Percentiles rank a stretch among this genome's conserved stretches.
phyloP scores from a whole-genome alignment of 1,140 invertebrate species.

The Drosophila insularis region DNA sequence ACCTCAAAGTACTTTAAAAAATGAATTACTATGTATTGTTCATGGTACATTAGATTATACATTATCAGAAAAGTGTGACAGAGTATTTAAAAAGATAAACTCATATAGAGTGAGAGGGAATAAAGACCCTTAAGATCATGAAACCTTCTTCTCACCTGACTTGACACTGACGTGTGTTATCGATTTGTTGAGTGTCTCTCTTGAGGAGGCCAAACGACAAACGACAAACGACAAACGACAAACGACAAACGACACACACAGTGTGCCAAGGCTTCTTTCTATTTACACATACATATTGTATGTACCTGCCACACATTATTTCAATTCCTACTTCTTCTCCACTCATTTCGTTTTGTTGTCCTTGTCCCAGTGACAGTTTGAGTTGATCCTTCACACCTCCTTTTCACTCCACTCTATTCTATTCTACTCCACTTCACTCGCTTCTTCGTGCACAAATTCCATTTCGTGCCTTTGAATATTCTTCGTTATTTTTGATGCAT shows the following conservation, averaged over 20 bases:
- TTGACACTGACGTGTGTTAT: too few species aligned
- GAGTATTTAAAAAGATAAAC: too few species aligned
- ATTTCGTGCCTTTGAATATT: constrained; percentile 65
- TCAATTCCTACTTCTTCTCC: neutral
- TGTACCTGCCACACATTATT: neutral
- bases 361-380: constrained; percentile 34
- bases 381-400: constrained; percentile 2
- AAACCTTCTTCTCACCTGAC: too few species aligned
- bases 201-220: too few species aligned
- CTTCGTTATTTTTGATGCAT: constrained; percentile 78
- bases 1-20: too few species aligned
- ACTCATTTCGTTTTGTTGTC: neutral
- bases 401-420: neutral
- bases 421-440: neutral
- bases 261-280: constrained; percentile 40
- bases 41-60: neutral
- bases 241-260: neutral
- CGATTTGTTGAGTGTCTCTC: too few species aligned
- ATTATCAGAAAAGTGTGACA: too few species aligned
- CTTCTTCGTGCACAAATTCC: constrained; percentile 16
- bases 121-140: too few species aligned
- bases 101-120: too few species aligned
- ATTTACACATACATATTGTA: too few species aligned
- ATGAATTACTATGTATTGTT: neutral
- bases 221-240: neutral